Conservation (phyloP, 2,797 vertebrate genomes). For the Channa striata region DNA sequence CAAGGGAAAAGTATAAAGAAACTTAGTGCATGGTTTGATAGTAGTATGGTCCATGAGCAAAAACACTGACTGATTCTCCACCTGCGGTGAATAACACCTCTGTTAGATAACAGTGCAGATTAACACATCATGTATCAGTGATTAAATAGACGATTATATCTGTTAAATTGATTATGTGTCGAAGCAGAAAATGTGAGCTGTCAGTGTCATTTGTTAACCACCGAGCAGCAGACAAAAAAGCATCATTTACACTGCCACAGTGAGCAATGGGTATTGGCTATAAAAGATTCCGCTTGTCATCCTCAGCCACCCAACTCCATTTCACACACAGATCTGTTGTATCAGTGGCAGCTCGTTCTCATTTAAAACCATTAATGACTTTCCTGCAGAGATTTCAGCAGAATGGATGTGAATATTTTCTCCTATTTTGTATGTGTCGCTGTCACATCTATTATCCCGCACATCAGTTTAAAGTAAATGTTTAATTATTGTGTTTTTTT, state of each 20-base stretch:
- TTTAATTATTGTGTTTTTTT: constrained; percentile 60
- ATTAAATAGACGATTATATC: constrained; percentile 43
- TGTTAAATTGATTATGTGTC: constrained; percentile 53
- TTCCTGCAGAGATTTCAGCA: constrained; percentile 63
- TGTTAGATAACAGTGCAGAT: constrained; percentile 4
- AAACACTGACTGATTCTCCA: constrained; percentile 1
- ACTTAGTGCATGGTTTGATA: no score
- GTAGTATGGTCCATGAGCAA: constrained; percentile 2
- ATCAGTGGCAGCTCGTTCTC: constrained; percentile 65
- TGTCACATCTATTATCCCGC: constrained; percentile 53
- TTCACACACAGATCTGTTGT: constrained; percentile 69
- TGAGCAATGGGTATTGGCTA: constrained; percentile 66
- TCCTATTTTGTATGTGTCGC: constrained; percentile 24
- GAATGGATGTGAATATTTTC: constrained; percentile 61
- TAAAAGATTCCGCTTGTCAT: constrained; percentile 75
- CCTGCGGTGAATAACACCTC: constrained; percentile 10
- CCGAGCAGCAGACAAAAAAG: constrained; percentile 43
- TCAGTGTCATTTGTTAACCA: constrained; percentile 63
- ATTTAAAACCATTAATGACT: constrained; percentile 74
- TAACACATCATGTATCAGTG: constrained; percentile 25
- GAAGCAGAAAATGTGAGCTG: constrained; percentile 52
- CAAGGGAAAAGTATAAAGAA: no score
- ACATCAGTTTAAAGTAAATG: constrained; percentile 59
- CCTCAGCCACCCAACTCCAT: constrained; percentile 69
- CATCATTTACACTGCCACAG: constrained; percentile 60